phyloP scores from a whole-genome alignment of 2,113 vertebrate genomes.

The Ceyx cyanopectus region DNA sequence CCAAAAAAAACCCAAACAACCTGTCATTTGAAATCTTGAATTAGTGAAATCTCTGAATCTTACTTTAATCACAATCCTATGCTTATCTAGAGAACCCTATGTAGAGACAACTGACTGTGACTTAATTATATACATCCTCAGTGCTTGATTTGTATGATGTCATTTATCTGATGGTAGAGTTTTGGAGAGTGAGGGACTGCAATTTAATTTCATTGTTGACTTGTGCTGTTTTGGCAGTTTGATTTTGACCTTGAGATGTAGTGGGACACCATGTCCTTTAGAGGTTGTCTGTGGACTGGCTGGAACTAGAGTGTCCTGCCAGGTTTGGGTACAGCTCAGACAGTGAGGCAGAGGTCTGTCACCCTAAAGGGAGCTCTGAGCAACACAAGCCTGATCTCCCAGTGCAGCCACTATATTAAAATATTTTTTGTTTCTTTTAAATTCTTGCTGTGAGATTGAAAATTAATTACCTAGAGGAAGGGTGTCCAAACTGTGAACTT shows the following conservation, averaged over 20 bases:
- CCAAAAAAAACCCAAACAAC: neutral
- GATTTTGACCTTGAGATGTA: neutral
- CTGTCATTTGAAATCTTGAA: neutral
- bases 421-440: neutral
- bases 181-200: neutral
- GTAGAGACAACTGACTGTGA: neutral
- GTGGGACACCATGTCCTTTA: neutral
- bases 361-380: neutral
- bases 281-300: neutral
- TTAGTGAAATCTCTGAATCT: neutral
- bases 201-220: constrained; percentile 8
- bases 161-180: constrained; percentile 13
- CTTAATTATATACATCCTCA: neutral
- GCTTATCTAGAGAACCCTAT: neutral
- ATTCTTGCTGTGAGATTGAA: neutral
- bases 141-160: neutral
- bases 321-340: neutral
- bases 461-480: neutral
- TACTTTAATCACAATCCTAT: neutral
- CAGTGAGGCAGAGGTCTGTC: neutral
- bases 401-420: neutral
- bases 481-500: neutral
- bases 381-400: neutral
- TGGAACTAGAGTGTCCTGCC: neutral
- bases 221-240: neutral